Percentiles rank a stretch among this genome's conserved stretches.
Conservation (phyloP, 1,140 invertebrate genomes). For the Drosophila seguyi region DNA sequence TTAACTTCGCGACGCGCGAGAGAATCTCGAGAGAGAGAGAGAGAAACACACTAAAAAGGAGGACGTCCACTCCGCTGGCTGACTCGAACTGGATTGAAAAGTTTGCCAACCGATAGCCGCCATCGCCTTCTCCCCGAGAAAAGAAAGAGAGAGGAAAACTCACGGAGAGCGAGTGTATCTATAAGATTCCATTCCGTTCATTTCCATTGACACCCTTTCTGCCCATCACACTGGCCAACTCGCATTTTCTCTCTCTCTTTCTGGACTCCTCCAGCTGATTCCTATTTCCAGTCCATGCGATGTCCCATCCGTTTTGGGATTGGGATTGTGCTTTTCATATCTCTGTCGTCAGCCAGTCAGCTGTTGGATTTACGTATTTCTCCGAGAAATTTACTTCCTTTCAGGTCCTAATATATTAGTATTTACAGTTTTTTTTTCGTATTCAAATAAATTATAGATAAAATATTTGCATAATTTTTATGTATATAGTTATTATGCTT, state of each 20-base stretch:
- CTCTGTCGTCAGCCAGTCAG: background rate
- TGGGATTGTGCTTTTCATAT: background rate
- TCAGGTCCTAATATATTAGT: background rate
- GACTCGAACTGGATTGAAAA: conserved; percentile 82
- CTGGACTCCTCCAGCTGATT: conserved; percentile 61
- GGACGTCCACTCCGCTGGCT: conserved; percentile 67
- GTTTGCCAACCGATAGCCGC: conserved; percentile 43
- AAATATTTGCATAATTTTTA: too few relatives aligned
- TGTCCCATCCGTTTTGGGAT: background rate
- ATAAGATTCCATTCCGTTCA: conserved; percentile 56
- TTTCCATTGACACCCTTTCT: conserved; percentile 82
- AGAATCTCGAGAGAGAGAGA: conserved; percentile 4
- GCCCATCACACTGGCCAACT: conserved; percentile 26
- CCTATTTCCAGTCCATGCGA: conserved; percentile 16
- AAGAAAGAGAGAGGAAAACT: conserved; percentile 5
- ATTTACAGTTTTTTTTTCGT: too few relatives aligned
- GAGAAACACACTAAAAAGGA: conserved; percentile 12
- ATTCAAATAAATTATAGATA: too few relatives aligned
- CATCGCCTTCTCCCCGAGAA: conserved; percentile 19
- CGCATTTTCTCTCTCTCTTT: conserved; percentile 18
- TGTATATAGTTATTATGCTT: too few relatives aligned
- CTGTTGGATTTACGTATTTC: conserved; percentile 9
- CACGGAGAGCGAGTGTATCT: conserved; percentile 57
- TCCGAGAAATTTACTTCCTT: background rate
- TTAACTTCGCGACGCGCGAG: conserved; percentile 48